phyloP scores from a whole-genome alignment of 2,797 vertebrate species.

The Coregonus ussuriensis region DNA sequence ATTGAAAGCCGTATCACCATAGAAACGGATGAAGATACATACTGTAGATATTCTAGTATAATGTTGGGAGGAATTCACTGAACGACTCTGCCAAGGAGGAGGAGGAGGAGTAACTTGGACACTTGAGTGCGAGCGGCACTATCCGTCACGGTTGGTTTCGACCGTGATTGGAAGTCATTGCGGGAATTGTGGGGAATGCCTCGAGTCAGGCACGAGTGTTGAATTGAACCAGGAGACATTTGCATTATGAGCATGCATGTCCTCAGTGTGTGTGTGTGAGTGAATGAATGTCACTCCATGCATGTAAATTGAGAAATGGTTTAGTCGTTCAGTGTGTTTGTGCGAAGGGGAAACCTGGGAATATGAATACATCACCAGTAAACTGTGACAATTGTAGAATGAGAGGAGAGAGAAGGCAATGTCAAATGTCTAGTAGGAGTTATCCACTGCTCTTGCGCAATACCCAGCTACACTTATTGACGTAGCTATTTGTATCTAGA shows the following conservation, averaged over 20 bases:
- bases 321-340: conserved; percentile 52
- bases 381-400: conserved; percentile 68
- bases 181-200: background rate
- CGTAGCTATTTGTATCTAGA: conserved; percentile 11
- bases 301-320: conserved; percentile 64
- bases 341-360: conserved; percentile 42
- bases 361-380: conserved; percentile 51
- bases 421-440: conserved; percentile 12
- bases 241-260: conserved; percentile 5
- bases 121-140: conserved; percentile 1
- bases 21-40: conserved; percentile 18
- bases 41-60: background rate
- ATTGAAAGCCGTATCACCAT: conserved; percentile 15
- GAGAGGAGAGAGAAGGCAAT: conserved; percentile 39
- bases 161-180: conserved; percentile 51
- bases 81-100: background rate
- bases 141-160: conserved; percentile 36
- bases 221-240: conserved; percentile 27
- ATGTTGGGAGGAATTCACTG: background rate
- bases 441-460: conserved; percentile 12
- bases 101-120: background rate
- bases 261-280: conserved; percentile 30
- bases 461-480: conserved; percentile 6
- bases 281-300: conserved; percentile 40
- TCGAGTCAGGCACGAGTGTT: conserved; percentile 12